Base-by-base conservation (phyloP, 2,888 invertebrate species). In the Andrena minutula region DNA sequence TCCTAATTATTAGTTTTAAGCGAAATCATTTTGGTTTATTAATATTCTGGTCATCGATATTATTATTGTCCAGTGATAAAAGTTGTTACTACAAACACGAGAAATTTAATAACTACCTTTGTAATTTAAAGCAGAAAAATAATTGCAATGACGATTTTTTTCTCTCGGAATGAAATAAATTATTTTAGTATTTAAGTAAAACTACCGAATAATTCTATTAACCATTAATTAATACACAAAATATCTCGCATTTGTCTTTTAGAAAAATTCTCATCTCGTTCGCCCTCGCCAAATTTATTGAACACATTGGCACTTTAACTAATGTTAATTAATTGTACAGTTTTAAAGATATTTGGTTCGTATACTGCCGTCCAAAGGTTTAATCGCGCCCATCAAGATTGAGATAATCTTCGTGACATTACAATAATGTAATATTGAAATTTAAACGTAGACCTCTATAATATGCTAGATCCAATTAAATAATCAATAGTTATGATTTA, bases 251-350 rank as follows among this genome's bases (percentile, higher is more conserved):
- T 56, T 47, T 61, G 65, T 73, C 79, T 63, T 73, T 79, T 49
- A 79, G 72, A 80, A 41, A 72, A 49, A 66, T 35, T 30, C 65
- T 49, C 30, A 53, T 28, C 53, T 49, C 16, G 5, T 79, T 51
- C 65, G 56, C 65, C 51, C 16, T n/a, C 65, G 28, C 65, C 79
- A 72, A 72, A 76, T 82, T 41, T 64, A 65, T 78, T 88, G 88
- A 90, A 89, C 90, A 89, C 89, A 83, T 90, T 90, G 90, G 90
- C 90, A 90, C 89, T 78, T 88, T 66, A 81, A 77, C 84, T 82
- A 84, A 47, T 68, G 16, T 72, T 69, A 64, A 79, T 75, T 71
- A 71, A 68, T 74, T 84, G 61, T 83, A 69, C 32, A 70, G 51
- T 68, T 65, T 41, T 53, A 26, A 47, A 74, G 56, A 75, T 74